A percentile compares a stretch with the other conserved stretches of the same genome.
These are phyloP conservation scores for Pseudomugil gertrudae DNA, from an alignment of 2,797 vertebrate species.

Conservation along the genomic window DNA sequence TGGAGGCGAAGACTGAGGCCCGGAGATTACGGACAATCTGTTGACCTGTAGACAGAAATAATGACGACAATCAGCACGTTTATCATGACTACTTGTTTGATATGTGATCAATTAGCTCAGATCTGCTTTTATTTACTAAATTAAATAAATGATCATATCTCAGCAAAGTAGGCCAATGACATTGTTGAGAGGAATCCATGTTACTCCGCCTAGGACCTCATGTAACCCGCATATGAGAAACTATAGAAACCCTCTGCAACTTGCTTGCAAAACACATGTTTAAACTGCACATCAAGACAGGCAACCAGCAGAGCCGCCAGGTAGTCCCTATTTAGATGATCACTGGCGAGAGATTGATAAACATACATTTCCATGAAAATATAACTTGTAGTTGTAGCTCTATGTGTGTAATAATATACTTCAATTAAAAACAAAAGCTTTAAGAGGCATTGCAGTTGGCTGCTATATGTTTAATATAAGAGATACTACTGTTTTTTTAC, in stretches of 20 bases:
- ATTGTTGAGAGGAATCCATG: neutral
- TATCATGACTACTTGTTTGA: neutral
- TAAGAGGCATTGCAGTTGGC: too few species aligned
- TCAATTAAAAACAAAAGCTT: too few species aligned
- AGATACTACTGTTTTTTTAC: too few species aligned
- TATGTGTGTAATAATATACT: neutral
- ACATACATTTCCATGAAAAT: neutral
- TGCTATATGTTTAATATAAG: too few species aligned
- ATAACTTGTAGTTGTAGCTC: neutral
- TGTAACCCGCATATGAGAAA: neutral
- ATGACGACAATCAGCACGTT: neutral
- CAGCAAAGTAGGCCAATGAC: neutral
- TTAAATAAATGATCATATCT: neutral
- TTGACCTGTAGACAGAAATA: slow-evolving; percentile 83
- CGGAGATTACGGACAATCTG: slow-evolving; percentile 92
- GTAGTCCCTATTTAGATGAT: slow-evolving; percentile 2
- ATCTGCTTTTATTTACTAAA: neutral
- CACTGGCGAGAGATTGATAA: neutral
- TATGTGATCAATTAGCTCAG: neutral
- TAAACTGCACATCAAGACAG: slow-evolving; percentile 8
- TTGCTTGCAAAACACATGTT: neutral
- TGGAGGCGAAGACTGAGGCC: slow-evolving; percentile 88
- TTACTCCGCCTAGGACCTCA: neutral
- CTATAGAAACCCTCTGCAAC: neutral
- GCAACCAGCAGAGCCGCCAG: slow-evolving; percentile 5